Evolutionary conservation across 2,888 invertebrate genomes (phyloP), one percentile per base, ranked within the genome.

Genomic region (Lamellibrachia columna): DNA sequence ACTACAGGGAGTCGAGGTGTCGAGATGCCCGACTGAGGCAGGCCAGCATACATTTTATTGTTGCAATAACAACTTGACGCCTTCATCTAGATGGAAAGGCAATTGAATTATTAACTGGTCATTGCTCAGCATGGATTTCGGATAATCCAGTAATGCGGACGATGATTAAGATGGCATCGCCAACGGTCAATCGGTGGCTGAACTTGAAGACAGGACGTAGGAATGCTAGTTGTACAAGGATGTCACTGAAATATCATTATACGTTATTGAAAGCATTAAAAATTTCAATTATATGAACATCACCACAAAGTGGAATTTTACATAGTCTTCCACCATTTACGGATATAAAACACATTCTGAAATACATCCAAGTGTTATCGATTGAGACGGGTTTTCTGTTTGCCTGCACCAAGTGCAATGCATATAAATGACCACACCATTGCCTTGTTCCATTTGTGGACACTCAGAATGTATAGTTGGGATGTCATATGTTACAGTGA

Each of bases 171-270:
- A 55, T 55, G 55, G 3, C 55, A 75, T 75, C 22, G 22, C 22
- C n/a, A n/a, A 75, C n/a, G 75, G 75, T 75, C 75, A n/a, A 75
- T 22, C 75, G 75, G 75, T 75, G 75, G 75, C 75, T 75, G 75
- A 75, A 75, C 75, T 75, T 75, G 11, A n/a, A 75, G 75, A 40
- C 40, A 40, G 40, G 40, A 55, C 55, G 1, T 55, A 55, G 55
- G 55, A 55, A 55, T 55, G 55, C 22, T 75, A 22, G 75, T 75
- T 75, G 75, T 22, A 75, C 22, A 75, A 22, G 55, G 55, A n/a
- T 75, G 75, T 22, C 75, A 15, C 9, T 55, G 55, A 55, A 55
- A 55, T 7, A 40, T 40, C 40, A 40, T 40, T 40, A 40, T 40
- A 40, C 40, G 40, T 40, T 40, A 40, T 40, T 40, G 40, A 40